Evolutionary conservation across 1,140 invertebrate species (phyloP).

Genomic region (Euura lappo): DNA sequence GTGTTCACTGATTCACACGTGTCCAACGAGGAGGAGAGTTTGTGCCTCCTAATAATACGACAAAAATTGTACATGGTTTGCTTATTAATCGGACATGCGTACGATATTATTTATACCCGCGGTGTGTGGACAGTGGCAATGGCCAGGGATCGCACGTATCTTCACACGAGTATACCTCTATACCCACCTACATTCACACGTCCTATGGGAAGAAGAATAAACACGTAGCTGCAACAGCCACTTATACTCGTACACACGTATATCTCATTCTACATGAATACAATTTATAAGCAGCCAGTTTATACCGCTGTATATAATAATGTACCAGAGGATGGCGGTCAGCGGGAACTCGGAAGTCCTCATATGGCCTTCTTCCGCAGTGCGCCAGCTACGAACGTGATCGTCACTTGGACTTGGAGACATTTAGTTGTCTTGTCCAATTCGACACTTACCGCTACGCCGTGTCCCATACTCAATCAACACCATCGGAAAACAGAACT

Average conservation of each 20-base stretch:
- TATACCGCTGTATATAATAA: too few species aligned
- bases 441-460: too few species aligned
- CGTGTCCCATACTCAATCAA: too few species aligned
- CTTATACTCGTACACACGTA: neutral
- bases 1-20: neutral
- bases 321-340: neutral
- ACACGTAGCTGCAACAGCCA: neutral
- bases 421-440: too few species aligned
- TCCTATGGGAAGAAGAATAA: neutral
- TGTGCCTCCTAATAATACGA: neutral
- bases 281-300: neutral
- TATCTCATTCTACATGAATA: neutral
- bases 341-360: conserved; percentile 1
- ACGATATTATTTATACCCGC: too few species aligned
- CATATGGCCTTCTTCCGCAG: conserved; percentile 4
- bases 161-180: too few species aligned
- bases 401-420: neutral
- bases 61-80: neutral
- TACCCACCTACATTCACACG: neutral
- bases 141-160: too few species aligned
- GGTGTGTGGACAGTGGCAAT: too few species aligned
- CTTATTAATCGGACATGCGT: neutral
- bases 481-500: too few species aligned
- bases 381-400: neutral
- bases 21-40: neutral